Evolutionary conservation across 1,140 invertebrate genomes (phyloP), one percentile per base, ranked within the genome.

Genomic region (Drosophila navojoa): DNA sequence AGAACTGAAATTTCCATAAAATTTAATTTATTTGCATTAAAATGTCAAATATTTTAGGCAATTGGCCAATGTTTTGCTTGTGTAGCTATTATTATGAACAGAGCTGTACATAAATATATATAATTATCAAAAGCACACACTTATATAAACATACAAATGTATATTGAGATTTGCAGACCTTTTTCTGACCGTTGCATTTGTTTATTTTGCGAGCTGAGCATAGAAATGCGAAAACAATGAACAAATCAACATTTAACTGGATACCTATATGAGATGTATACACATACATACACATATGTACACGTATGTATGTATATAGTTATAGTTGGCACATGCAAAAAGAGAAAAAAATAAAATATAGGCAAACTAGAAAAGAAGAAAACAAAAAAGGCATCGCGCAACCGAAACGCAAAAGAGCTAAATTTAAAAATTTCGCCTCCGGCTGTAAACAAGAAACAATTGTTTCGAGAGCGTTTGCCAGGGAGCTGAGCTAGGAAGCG

Each of bases 371-470:
- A 32, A 32, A 32, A 64, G n/a, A 60, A 42, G n/a, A 35, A 13
- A 32, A 29, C 27, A 66, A 40, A 32, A 29, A 1, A 66, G 29
- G 49, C 32, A 27, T 25, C 54, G 59, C 49, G 15, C 57, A 77
- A 66, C 69, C 42, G 47, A 73, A 77, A 69, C 58, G 49, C 52
- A 77, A 67, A 42, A 76, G 81, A 77, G 64, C 58, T 63, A 80
- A 84, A 85, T 80, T 79, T 84, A 60, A 85, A 84, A 84, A 85
- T 85, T 80, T 77, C 77, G 69, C 80, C 71, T 76, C 45, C 19
- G 69, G 77, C 68, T 63, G 79, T 84, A 85, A 80, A 85, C 68
- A 85, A 73, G 72, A 85, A 84, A 85, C 72, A 84, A 84, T 84
- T 84, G 80, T 80, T 85, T 69, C 53, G 68, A 60, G 73, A 76